Evolutionary conservation across 2,797 vertebrate species (phyloP).

Genomic region (Crypturellus tataupa): DNA sequence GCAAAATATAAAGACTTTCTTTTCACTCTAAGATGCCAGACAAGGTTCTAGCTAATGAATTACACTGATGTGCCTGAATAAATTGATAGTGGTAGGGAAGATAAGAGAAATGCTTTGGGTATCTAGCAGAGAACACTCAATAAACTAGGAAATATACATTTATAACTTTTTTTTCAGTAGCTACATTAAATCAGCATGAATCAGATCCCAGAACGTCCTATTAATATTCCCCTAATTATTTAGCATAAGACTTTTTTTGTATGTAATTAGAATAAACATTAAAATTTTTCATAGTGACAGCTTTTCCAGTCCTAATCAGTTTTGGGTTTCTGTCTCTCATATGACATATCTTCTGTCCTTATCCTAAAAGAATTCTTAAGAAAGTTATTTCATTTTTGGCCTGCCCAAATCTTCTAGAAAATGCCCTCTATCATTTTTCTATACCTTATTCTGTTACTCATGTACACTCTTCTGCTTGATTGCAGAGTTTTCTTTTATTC

Average conservation of each 20-base stretch:
- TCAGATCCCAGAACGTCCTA: neutral
- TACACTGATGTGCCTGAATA: neutral
- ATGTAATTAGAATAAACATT: neutral
- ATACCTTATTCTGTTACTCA: neutral
- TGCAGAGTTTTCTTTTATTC: neutral
- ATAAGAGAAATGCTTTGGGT: neutral
- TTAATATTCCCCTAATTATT: neutral
- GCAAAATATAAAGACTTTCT: neutral
- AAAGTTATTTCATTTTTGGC: neutral
- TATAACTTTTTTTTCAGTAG: neutral
- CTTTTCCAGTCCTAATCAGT: neutral
- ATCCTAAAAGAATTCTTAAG: neutral
- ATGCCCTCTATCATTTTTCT: neutral
- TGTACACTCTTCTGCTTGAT: neutral
- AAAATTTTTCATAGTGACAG: neutral
- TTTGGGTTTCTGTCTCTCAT: neutral
- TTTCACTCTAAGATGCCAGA: neutral
- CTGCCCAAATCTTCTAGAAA: neutral
- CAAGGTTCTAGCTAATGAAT: neutral
- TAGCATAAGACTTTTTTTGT: neutral
- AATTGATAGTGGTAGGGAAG: neutral
- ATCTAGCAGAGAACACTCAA: neutral
- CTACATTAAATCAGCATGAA: neutral
- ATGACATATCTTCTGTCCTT: neutral
- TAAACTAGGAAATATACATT: neutral